These are phyloP conservation scores for Epirrita christyi DNA, from an alignment of 2,888 invertebrate genomes.

Conservation along the genomic window DNA sequence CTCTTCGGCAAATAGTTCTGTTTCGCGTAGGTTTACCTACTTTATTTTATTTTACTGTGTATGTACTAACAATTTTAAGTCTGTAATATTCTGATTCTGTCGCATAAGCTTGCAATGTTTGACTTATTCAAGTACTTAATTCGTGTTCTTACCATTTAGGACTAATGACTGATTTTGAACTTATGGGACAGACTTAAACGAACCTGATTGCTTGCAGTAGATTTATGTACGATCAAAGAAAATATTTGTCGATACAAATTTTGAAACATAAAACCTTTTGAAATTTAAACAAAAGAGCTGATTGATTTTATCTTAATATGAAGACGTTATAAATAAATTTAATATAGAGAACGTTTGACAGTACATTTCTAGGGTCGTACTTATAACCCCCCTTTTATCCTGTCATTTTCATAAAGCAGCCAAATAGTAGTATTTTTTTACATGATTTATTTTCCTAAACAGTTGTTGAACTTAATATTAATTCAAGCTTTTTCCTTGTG, in stretches of 20 bases:
- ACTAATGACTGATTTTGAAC: constrained; percentile 34
- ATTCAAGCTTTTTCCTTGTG: constrained; percentile 43
- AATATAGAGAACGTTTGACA: constrained; percentile 14
- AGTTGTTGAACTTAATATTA: constrained; percentile 36
- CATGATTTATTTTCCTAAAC: constrained; percentile 40
- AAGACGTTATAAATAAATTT: constrained; percentile 20
- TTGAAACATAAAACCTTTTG: constrained; percentile 16
- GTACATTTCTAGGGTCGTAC: constrained; percentile 29
- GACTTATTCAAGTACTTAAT: constrained; percentile 65
- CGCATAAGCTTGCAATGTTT: constrained; percentile 41
- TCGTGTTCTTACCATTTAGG: constrained; percentile 48
- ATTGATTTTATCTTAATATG: constrained; percentile 22
- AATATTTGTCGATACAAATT: constrained; percentile 10
- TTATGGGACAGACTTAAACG: constrained; percentile 48
- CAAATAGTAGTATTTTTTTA: constrained; percentile 38
- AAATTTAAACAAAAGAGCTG: constrained; percentile 13
- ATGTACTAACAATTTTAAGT: constrained; percentile 65
- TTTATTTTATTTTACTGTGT: constrained; percentile 61
- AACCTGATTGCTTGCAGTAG: constrained; percentile 68
- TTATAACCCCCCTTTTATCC: constrained; percentile 66
- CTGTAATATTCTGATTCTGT: constrained; percentile 50
- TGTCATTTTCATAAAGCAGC: constrained; percentile 68
- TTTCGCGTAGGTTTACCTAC: constrained; percentile 63
- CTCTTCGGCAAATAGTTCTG: constrained; percentile 72
- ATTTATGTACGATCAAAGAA: constrained; percentile 33